A percentile compares a stretch with the other conserved stretches of the same genome.
Evolutionary conservation across 64 coral and sea anemone genomes (phyloP).

Genomic region (Trachythela sp.): DNA sequence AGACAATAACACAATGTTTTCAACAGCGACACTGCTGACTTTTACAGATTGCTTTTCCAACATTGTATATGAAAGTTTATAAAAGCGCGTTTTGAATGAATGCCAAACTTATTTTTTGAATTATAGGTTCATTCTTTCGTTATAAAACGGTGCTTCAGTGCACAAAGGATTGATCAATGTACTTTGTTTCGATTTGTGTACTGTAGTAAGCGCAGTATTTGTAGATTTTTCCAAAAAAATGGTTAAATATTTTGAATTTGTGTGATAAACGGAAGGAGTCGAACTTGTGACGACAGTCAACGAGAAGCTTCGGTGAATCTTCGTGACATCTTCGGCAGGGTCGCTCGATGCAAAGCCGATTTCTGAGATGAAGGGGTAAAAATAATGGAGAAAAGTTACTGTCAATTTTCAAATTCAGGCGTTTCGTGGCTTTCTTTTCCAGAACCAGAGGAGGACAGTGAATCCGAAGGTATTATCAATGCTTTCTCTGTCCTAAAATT

Average conservation of each 20-base stretch:
- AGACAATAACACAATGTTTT: background rate
- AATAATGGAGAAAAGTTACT: conserved; percentile 99
- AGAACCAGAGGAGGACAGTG: conserved; percentile 60
- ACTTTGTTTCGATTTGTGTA: background rate
- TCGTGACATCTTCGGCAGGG: background rate
- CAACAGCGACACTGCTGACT: background rate
- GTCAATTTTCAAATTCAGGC: conserved; percentile 98
- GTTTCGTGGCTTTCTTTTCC: conserved; percentile 91
- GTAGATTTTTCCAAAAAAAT: background rate
- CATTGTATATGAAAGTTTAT: background rate
- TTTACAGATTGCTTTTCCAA: background rate
- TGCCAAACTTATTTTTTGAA: background rate
- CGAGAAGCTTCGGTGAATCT: background rate
- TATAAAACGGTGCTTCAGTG: background rate
- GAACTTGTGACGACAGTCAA: background rate
- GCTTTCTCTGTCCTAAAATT: conserved; percentile 36
- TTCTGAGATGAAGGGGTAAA: conserved; percentile 95
- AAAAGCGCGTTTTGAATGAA: conserved; percentile 1
- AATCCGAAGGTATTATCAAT: conserved; percentile 75
- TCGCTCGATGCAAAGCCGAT: conserved; percentile 81
- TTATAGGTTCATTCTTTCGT: background rate
- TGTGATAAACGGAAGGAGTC: background rate
- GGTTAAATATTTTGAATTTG: background rate
- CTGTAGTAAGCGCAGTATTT: background rate
- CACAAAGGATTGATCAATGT: background rate